Evolutionary conservation across 2,113 vertebrate genomes (phyloP), one percentile per base, ranked within the genome.

Genomic region (Platichthys stellatus): DNA sequence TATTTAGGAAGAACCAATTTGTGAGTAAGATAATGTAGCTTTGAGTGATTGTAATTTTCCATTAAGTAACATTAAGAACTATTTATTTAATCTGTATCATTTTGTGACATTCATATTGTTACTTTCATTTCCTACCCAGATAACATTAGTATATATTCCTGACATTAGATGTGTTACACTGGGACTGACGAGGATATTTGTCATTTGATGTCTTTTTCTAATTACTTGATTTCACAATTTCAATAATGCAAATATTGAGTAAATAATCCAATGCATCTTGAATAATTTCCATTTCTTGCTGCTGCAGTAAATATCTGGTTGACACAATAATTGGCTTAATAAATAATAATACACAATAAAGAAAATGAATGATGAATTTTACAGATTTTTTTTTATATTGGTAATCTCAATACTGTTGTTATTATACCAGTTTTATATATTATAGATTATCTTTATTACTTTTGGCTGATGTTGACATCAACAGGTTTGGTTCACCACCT

Each of bases 1-100:
- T 75, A 63, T 72, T 43, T 31, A 24, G 72, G 28, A 61, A 56
- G 38, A 64, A 54, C 11, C 51, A 40, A 24, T 80, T 68, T 65
- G 71, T 60, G 47, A 64, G 43, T 51, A 43, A 43, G 58, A 69
- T 66, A 21, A 60, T 65, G 59, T 45, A 61, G 12, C 75, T 56
- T 59, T 54, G 21, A 49, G 28, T 28, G 11, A 49, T 17, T 49
- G 35, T 63, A 49, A 40, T 53, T 57, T 24, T 4, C 21, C n/a
- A 5, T 57, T 24, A 57, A 57, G 21, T 47, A 63, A 38, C 10
- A 14, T 57, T 24, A 57, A 57, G 24, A 63, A 38, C 17, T 23
- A 45, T 58, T 64, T 13, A 58, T 65, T 62, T 23, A 15, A 12
- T 24, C 23, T 24, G 4, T 47, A 35, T 59, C 53, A 7, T 31